phyloP scores from a whole-genome alignment of 2,888 invertebrate species.

The Serripes groenlandicus region DNA sequence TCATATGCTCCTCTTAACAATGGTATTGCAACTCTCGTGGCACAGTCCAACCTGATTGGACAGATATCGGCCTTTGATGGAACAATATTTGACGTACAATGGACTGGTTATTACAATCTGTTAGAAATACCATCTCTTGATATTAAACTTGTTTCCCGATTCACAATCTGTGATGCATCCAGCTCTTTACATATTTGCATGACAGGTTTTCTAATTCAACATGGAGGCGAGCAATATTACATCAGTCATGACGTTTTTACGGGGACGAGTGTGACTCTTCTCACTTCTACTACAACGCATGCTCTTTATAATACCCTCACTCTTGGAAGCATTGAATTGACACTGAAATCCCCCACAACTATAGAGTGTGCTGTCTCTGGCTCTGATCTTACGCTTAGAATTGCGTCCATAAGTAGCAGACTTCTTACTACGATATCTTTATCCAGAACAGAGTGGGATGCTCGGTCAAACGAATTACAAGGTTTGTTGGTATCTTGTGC shows the following conservation, averaged over 20 bases:
- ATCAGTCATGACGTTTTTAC: conserved; percentile 52
- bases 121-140: conserved; percentile 43
- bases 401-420: conserved; percentile 59
- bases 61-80: conserved; percentile 75
- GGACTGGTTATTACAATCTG: conserved; percentile 58
- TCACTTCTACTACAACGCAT: conserved; percentile 20
- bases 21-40: conserved; percentile 59
- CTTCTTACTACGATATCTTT: conserved; percentile 60
- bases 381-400: conserved; percentile 49
- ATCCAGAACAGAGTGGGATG: conserved; percentile 53
- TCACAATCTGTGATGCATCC: conserved; percentile 47
- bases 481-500: conserved; percentile 68
- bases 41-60: conserved; percentile 71
- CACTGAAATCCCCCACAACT: conserved; percentile 58
- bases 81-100: conserved; percentile 63
- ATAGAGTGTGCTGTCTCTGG: conserved; percentile 49
- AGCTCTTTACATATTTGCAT: conserved; percentile 48
- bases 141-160: conserved; percentile 43
- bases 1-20: conserved; percentile 38
- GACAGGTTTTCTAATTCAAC: conserved; percentile 51
- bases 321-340: conserved; percentile 50
- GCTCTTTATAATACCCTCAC: conserved; percentile 52
- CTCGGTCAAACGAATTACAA: conserved; percentile 33
- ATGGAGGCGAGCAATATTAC: conserved; percentile 51
- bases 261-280: conserved; percentile 40